A percentile compares a stretch with the other conserved stretches of the same genome.
These are phyloP conservation scores for Daubentonia madagascariensis DNA, from an alignment of 2,113 vertebrate species.

Conservation along the genomic window DNA sequence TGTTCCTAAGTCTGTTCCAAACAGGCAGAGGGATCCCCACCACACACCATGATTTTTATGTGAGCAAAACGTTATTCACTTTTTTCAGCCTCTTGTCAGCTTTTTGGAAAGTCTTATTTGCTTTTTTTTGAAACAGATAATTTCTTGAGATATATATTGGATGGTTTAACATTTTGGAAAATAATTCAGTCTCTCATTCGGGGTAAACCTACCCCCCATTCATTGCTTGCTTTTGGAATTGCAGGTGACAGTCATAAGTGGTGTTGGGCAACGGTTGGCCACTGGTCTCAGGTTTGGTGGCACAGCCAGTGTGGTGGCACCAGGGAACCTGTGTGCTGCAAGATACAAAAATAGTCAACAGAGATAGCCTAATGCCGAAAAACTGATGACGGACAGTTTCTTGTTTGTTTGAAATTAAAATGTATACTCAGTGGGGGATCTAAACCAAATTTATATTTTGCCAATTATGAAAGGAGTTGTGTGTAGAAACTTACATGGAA, in stretches of 20 bases:
- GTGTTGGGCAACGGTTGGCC: background rate
- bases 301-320: background rate
- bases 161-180: background rate
- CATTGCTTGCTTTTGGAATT: background rate
- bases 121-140: background rate
- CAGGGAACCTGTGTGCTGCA: background rate
- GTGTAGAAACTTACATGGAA: background rate
- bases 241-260: background rate
- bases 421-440: background rate
- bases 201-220: background rate
- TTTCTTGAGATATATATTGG: background rate
- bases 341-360: background rate
- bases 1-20: background rate
- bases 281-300: background rate
- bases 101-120: background rate
- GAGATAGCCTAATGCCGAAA: background rate
- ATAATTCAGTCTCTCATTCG: background rate
- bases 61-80: background rate
- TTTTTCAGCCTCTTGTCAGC: background rate
- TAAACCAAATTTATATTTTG: background rate
- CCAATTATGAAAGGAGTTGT: background rate
- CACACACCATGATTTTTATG: background rate
- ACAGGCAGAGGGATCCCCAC: background rate
- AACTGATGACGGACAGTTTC: background rate
- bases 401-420: constrained; percentile 16